These are phyloP conservation scores for Globodera rostochiensis DNA, from an alignment of 1,140 invertebrate genomes.

Conservation along the genomic window DNA sequence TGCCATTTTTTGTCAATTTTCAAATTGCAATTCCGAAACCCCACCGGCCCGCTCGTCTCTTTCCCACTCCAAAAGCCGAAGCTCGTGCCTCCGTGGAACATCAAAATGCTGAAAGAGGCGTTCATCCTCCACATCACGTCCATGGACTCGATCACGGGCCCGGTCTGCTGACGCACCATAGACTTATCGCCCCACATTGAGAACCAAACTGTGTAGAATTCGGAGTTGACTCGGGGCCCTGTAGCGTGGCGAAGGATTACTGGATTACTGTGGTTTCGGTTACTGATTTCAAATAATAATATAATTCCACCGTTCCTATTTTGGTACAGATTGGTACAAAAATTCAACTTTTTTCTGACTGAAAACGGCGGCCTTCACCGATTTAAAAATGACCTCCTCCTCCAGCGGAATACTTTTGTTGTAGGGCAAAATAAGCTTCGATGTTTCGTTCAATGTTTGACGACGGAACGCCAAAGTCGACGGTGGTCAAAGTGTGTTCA, in stretches of 20 bases:
- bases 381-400: constrained; percentile 13
- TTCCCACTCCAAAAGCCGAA: constrained; percentile 75
- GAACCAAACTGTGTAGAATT: constrained; percentile 82
- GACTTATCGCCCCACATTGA: constrained; percentile 78
- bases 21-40: no score
- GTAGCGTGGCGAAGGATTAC: not conserved
- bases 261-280: no score
- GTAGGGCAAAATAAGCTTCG: constrained; percentile 29
- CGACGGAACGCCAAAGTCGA: constrained; percentile 44
- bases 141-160: constrained; percentile 66
- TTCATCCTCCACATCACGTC: constrained; percentile 69
- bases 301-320: no score
- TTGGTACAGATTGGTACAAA: no score
- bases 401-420: constrained; percentile 26
- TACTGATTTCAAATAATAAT: no score
- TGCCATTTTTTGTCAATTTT: not conserved
- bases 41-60: constrained; percentile 63
- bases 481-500: constrained; percentile 47
- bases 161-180: constrained; percentile 70
- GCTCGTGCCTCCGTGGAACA: constrained; percentile 76
- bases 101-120: constrained; percentile 69
- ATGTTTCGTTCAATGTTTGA: not conserved
- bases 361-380: no score
- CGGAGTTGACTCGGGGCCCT: constrained; percentile 61
- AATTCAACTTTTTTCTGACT: no score